Base-by-base conservation (phyloP, 2,113 vertebrate genomes). In the Rhinoderma darwinii region DNA sequence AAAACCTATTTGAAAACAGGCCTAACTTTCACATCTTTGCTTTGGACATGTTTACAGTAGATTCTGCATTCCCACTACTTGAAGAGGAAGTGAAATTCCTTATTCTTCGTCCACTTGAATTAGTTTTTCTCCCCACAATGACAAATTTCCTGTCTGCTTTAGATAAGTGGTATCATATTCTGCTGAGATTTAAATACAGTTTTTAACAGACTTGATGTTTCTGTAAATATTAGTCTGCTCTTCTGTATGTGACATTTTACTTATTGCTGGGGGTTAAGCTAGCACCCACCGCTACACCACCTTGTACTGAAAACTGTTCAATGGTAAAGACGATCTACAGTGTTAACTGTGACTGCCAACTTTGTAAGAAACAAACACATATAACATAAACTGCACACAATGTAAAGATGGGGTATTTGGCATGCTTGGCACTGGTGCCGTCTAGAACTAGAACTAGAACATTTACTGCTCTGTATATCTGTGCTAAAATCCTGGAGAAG, bases 1-100 rank as follows among this genome's bases (percentile, higher is more conserved):
- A 14, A 41, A 25, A 39, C 35, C 18, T 18, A 75, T 27, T 5
- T 61, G 35, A 22, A 35, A 25, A n/a, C 14, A 41, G 51, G 4
- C 27, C 32, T 30, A 51, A 39, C 73, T 30, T 43, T 80, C 47
- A 11, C 25, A 35, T 77, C 47, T 77, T 78, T n/a, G 32, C 4
- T 61, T 61, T 15, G 32, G 47, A 20, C 12, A 2, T 61, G 51
- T 59, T 59, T 80, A 25, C 32, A 80, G 50, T n/a, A 18, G 20
- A 27, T 10, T 12, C 37, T 9, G 37, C 35, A 15, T 63, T 81
- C 54, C 78, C 78, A 81, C 78, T 63, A 35, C 56, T 81, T 20
- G 9, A 41, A 59, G 32, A 80, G 77, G 77, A 59, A 59, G 20
- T 35, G 35, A 41, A 10, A 54, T 61, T 81, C 54, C 54, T 81